Conservation (phyloP, 2,113 vertebrate genomes). For the Rattus rattus region DNA sequence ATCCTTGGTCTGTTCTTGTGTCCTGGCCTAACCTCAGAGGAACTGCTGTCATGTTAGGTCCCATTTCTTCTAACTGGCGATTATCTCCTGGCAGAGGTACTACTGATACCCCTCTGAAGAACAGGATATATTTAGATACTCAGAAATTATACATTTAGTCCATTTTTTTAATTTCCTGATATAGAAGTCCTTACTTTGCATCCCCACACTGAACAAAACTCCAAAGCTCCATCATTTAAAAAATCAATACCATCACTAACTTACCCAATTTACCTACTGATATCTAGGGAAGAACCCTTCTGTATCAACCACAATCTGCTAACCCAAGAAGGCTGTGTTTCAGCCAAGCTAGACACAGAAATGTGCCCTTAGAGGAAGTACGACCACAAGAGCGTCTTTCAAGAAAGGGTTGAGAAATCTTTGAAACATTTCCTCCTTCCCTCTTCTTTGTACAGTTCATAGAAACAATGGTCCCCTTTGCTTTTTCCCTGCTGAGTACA, state of each 20-base stretch:
- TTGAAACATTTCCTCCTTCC: constrained; percentile 66
- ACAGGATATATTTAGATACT: background rate
- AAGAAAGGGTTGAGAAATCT: constrained; percentile 70
- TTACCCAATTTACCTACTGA: background rate
- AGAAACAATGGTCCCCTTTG: constrained; percentile 66
- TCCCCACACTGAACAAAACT: constrained; percentile 30
- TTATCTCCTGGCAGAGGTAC: background rate
- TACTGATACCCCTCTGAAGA: background rate
- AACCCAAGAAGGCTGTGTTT: background rate
- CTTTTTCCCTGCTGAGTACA: background rate
- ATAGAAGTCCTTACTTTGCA: background rate
- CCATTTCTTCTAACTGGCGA: background rate
- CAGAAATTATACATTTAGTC: background rate
- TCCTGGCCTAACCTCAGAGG: background rate
- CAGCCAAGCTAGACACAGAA: background rate
- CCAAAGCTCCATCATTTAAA: constrained; percentile 32
- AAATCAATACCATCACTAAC: background rate
- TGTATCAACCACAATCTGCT: background rate
- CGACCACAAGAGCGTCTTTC: constrained; percentile 9
- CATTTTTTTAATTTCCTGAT: constrained; percentile 4
- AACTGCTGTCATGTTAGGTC: background rate
- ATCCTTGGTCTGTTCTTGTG: background rate
- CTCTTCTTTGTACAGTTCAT: background rate
- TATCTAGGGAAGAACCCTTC: background rate
- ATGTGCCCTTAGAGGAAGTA: background rate